Conservation (phyloP, 1,140 invertebrate species). For the Maconellicoccus hirsutus region DNA sequence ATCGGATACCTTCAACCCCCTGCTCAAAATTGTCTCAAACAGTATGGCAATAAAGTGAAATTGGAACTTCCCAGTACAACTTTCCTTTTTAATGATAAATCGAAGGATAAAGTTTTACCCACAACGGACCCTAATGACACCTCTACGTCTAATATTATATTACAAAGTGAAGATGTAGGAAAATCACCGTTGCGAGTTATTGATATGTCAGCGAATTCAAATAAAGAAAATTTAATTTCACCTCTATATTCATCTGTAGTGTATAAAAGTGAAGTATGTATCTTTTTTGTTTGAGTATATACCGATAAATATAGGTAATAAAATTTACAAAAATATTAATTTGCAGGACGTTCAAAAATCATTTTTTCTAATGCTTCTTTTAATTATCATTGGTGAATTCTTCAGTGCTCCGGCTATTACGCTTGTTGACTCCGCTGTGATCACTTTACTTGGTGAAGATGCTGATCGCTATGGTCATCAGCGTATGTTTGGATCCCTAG, state of each 20-base stretch:
- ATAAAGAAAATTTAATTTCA: conserved; percentile 63
- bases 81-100: conserved; percentile 28
- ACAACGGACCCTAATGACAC: background rate
- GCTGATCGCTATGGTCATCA: conserved; percentile 91
- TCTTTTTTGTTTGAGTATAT: background rate
- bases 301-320: background rate
- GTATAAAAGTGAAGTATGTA: conserved; percentile 51
- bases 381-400: conserved; percentile 94
- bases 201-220: conserved; percentile 70
- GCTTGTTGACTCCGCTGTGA: conserved; percentile 87
- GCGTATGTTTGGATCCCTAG: conserved; percentile 95
- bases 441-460: conserved; percentile 81
- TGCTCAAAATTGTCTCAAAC: conserved; percentile 68
- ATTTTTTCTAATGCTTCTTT: conserved; percentile 82
- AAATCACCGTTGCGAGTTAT: conserved; percentile 62
- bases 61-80: conserved; percentile 35
- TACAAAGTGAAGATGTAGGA: conserved; percentile 33
- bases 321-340: background rate
- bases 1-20: conserved; percentile 90
- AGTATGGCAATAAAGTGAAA: conserved; percentile 53
- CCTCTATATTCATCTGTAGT: conserved; percentile 89
- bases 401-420: conserved; percentile 94
- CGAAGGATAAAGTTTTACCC: background rate
- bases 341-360: conserved; percentile 83
- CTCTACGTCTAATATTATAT: background rate